phyloP scores from a whole-genome alignment of 2,113 vertebrate species.

The Sylvicapra grimmia region DNA sequence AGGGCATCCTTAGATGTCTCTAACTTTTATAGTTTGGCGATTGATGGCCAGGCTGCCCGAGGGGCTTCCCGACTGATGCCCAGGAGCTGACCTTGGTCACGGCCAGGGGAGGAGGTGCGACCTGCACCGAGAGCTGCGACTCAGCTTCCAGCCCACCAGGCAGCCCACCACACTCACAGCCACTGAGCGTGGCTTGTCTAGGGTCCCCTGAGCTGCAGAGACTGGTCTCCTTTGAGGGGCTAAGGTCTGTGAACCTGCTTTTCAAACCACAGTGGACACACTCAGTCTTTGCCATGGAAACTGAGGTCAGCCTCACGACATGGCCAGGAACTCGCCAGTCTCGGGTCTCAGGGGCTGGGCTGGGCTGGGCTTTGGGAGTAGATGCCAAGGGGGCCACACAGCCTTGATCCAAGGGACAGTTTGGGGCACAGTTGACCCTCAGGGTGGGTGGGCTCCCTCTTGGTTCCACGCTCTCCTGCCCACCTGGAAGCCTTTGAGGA shows the following conservation, averaged over 20 bases:
- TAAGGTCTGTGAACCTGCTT: background rate
- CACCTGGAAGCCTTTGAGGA: background rate
- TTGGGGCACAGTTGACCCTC: background rate
- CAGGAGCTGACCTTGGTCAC: background rate
- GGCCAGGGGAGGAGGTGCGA: background rate
- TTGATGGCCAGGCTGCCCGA: background rate
- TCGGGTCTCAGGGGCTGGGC: background rate
- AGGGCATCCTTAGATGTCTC: background rate
- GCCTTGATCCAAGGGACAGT: background rate
- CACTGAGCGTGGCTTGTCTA: rapidly evolving
- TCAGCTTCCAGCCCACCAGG: background rate
- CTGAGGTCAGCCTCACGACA: background rate
- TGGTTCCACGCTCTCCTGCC: rapidly evolving
- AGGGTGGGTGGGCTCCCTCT: background rate
- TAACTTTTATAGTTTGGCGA: background rate
- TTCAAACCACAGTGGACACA: background rate
- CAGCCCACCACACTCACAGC: background rate
- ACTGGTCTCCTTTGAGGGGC: background rate
- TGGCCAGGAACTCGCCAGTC: rapidly evolving
- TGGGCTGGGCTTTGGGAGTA: background rate
- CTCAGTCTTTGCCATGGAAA: background rate
- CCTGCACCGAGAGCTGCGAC: rapidly evolving
- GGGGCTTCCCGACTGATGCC: background rate
- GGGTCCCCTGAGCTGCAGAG: rapidly evolving
- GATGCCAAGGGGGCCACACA: background rate